Base-by-base conservation (phyloP, 2,888 invertebrate species). In the Phalera bucephala region DNA sequence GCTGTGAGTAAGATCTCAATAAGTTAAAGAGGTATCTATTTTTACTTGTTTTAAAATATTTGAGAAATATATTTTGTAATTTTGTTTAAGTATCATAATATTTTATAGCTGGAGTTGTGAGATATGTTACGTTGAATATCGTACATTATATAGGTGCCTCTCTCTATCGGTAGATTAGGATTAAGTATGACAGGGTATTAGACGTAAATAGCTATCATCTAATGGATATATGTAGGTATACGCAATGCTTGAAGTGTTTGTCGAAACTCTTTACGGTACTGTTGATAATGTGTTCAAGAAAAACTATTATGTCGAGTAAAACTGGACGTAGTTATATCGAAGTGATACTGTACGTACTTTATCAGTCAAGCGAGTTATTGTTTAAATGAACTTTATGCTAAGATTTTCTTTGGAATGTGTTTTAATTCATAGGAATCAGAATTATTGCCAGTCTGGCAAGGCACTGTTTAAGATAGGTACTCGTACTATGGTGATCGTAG, bases 1-100 rank as follows among this genome's bases (percentile, higher is more conserved):
- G 85, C 85, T 86, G 84, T 86, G 85, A 86, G 78, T 65, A 70
- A 68, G 85, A 86, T 86, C 85, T 86, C 85, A 80, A 65, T 55
- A 59, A 50, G 33, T 40, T 64, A 58, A 59, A 52, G 52, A 52
- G 56, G 49, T 66, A 43, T 51, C 38, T 56, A 48, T 53, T 38
- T 41, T 37, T 40, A 48, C 23, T 32, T 43, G 38, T 44, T 28
- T 15, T 15, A 8, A 10, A 15, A n/a, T n/a, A n/a, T n/a, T n/a
- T n/a, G n/a, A n/a, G n/a, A n/a, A n/a, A n/a, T n/a, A n/a, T n/a
- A n/a, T n/a, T n/a, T n/a, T n/a, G n/a, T n/a, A n/a, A n/a, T n/a
- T n/a, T n/a, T n/a, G n/a, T n/a, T n/a, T n/a, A n/a, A n/a, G n/a
- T n/a, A n/a, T 21, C 7, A 20, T 23, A 27, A 28, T 35, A 25